Conservation (phyloP, 1,140 invertebrate genomes). For the Helicoverpa armigera region DNA sequence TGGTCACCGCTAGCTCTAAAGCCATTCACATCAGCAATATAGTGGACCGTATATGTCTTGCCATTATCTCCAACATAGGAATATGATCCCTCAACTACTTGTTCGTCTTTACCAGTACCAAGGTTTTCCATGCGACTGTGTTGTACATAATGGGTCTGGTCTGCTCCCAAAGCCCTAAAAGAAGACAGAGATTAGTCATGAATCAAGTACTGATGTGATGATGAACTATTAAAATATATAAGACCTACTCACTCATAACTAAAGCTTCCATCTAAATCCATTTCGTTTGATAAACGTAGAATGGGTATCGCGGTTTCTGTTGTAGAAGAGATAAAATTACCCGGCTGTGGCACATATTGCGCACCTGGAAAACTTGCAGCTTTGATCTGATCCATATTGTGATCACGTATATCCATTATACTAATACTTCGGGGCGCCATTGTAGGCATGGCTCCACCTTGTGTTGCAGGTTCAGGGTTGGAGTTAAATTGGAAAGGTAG, state of each 20-base stretch:
- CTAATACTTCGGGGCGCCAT: slow-evolving; percentile 69
- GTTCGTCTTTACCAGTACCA: slow-evolving; percentile 86
- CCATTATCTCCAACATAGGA: slow-evolving; percentile 88
- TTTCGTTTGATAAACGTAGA: slow-evolving; percentile 83
- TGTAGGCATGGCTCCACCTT: slow-evolving; percentile 57
- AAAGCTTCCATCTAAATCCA: slow-evolving; percentile 86
- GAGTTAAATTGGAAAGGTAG: slow-evolving; percentile 56
- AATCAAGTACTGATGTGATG: neutral
- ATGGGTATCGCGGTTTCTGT: slow-evolving; percentile 83
- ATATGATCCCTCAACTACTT: slow-evolving; percentile 88
- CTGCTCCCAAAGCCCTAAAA: slow-evolving; percentile 83
- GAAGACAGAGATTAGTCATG: slow-evolving; percentile 14
- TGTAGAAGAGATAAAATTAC: slow-evolving; percentile 72
- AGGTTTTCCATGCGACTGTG: slow-evolving; percentile 86
- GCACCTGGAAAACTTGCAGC: slow-evolving; percentile 63
- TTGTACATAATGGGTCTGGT: slow-evolving; percentile 86
- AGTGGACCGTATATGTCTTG: slow-evolving; percentile 86
- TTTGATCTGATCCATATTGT: slow-evolving; percentile 65
- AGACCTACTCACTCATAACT: slow-evolving; percentile 83
- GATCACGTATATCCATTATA: slow-evolving; percentile 67
- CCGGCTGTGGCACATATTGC: slow-evolving; percentile 69
- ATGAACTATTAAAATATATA: neutral
- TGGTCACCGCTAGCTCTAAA: slow-evolving; percentile 87
- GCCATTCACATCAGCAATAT: slow-evolving; percentile 87
- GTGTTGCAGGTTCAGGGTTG: slow-evolving; percentile 54